Base-by-base conservation (phyloP, 1,140 invertebrate genomes). In the Camponotus pennsylvanicus region DNA sequence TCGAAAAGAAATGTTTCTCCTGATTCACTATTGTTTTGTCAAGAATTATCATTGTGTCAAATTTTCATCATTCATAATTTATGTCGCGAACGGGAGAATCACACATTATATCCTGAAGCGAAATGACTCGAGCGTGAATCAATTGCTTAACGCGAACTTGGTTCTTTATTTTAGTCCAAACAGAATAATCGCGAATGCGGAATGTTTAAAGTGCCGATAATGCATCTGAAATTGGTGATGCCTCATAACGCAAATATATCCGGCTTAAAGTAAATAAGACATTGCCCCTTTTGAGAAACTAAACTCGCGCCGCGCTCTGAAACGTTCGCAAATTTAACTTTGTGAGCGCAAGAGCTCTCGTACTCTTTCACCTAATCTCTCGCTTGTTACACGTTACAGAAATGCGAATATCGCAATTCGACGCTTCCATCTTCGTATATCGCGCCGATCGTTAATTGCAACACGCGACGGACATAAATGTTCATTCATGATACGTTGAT, bases 181-280 rank as follows among this genome's bases (percentile, higher is more conserved):
- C n/a, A 45, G 18, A 6, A 15, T 15, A n/a, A 15, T 40, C 45
- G 15, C 21, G 1, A 4, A 55, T 21, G 21, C 21, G 21, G 21
- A 21, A 49, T 49, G 78, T 69, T 80, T 80, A 70, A 80, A 80
- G 64, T 80, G 78, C 21, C 49, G 78, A 70, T 80, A 70, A 70
- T 80, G 78, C 78, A 59, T 21, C 21, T 15, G 37, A 59, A 45
- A 8, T 42, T 42, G 34, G 42, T 45, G 57, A 69, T 45, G 64
- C 78, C 40, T 70, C 57, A 32, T 57, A 52, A 70, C 49, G 63
- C 64, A 42, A 27, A 80, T 57, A 80, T 70, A 80, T 70, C 21
- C 78, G 64, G 66, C 49, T 37, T 57, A 70, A 49, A 70, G 78
- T 80, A 70, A 80, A 80, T 59, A 80, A 70, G 78, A 80, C n/a